Percentiles rank a stretch among this genome's conserved stretches.
Conservation (phyloP, 2,113 vertebrate species). For the Cololabis saira region DNA sequence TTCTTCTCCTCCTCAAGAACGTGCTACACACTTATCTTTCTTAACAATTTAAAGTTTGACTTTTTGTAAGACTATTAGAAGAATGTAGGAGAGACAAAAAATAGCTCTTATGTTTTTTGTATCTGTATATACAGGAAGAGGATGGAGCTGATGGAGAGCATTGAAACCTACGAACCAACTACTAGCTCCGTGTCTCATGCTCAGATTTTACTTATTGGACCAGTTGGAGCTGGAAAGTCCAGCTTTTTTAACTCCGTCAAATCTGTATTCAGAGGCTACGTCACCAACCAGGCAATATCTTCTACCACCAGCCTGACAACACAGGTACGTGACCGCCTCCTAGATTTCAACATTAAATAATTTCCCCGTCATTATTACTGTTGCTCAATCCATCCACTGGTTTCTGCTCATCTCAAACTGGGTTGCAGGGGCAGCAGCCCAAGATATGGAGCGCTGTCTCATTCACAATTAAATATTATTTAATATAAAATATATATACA, state of each 20-base stretch:
- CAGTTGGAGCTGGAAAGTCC: slow-evolving; percentile 65
- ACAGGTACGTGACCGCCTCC: slow-evolving; percentile 26
- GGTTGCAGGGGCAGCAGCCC: no score
- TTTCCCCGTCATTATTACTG: no score
- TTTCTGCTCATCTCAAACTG: no score
- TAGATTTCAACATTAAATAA: no score
- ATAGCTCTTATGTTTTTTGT: no score
- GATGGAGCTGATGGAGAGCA: slow-evolving; percentile 27
- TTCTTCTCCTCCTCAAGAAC: background rate
- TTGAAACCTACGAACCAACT: slow-evolving; percentile 29
- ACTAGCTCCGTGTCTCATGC: slow-evolving; percentile 21
- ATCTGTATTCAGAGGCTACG: slow-evolving; percentile 62
- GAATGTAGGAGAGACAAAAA: no score
- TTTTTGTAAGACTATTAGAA: no score
- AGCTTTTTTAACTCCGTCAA: slow-evolving; percentile 69
- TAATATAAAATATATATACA: no score
- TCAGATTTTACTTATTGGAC: slow-evolving; percentile 49
- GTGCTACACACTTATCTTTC: background rate
- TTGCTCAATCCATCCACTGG: no score
- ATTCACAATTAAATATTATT: no score
- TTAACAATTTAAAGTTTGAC: no score
- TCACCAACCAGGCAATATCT: slow-evolving; percentile 60
- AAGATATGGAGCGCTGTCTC: no score
- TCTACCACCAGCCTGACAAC: slow-evolving; percentile 60
- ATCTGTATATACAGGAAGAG: slow-evolving; percentile 25